phyloP scores from a whole-genome alignment of 2,888 invertebrate genomes.

The Apamea anceps region DNA sequence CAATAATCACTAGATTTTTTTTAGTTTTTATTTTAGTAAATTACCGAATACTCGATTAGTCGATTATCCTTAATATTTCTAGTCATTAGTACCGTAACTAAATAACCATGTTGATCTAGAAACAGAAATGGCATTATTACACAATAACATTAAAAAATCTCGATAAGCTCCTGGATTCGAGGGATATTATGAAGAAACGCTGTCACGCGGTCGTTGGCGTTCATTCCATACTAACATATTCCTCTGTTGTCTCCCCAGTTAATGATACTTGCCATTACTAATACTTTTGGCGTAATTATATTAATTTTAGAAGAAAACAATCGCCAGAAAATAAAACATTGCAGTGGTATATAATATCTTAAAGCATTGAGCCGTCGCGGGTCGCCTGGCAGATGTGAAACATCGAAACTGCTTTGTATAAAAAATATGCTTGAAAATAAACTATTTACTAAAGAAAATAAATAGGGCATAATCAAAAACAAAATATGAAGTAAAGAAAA shows the following conservation, averaged over 20 bases:
- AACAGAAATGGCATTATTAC: constrained; percentile 4
- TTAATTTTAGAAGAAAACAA: neutral
- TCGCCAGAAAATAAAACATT: neutral
- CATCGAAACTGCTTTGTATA: neutral
- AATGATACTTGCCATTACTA: too few relatives aligned
- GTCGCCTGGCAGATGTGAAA: neutral
- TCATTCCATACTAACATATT: neutral
- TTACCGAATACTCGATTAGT: constrained; percentile 44
- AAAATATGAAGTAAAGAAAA: neutral
- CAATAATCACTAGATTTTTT: neutral
- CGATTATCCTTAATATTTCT: constrained; percentile 19
- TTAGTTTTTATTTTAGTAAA: constrained; percentile 7
- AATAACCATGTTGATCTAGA: constrained; percentile 14
- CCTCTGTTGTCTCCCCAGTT: neutral
- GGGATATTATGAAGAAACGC: neutral
- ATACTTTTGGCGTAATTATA: neutral
- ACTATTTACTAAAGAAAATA: neutral
- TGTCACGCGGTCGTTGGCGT: neutral
- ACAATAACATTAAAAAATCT: neutral
- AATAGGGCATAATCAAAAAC: neutral
- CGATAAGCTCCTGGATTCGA: neutral
- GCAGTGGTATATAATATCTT: neutral
- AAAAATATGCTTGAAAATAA: neutral
- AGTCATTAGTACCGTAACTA: constrained; percentile 18
- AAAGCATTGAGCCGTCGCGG: neutral